Evolutionary conservation across 2,113 vertebrate genomes (phyloP).

Genomic region (Numenius arquata): DNA sequence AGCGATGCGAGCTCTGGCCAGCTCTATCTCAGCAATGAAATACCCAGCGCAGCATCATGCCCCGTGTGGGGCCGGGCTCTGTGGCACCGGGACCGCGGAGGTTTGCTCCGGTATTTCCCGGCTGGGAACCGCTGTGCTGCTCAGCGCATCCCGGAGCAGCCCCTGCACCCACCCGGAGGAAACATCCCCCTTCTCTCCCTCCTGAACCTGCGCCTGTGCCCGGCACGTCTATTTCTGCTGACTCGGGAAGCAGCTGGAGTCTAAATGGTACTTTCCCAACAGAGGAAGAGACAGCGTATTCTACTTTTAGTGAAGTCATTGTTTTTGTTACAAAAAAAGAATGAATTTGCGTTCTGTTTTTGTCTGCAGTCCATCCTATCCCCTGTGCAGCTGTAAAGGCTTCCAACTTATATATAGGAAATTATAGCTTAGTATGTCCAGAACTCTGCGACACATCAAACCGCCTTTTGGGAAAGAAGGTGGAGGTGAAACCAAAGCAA

Average conservation of each 20-base stretch:
- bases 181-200: neutral
- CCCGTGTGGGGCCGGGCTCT: no score
- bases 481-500: neutral
- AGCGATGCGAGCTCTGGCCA: neutral
- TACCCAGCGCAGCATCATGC: neutral
- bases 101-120: neutral
- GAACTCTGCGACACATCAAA: neutral
- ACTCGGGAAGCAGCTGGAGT: neutral
- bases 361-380: neutral
- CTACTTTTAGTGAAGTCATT: neutral
- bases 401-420: neutral
- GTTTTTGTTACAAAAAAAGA: neutral
- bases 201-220: neutral
- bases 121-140: rapidly evolving
- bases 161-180: neutral
- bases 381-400: neutral
- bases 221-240: rapidly evolving
- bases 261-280: neutral
- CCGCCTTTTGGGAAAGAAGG: neutral
- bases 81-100: neutral
- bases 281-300: neutral
- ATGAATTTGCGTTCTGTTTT: neutral
- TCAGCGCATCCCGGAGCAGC: neutral
- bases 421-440: neutral
- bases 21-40: neutral